Percentiles rank a stretch among this genome's conserved stretches.
These are phyloP conservation scores for Myzus persicae DNA, from an alignment of 1,140 invertebrate genomes.

Conservation along the genomic window DNA sequence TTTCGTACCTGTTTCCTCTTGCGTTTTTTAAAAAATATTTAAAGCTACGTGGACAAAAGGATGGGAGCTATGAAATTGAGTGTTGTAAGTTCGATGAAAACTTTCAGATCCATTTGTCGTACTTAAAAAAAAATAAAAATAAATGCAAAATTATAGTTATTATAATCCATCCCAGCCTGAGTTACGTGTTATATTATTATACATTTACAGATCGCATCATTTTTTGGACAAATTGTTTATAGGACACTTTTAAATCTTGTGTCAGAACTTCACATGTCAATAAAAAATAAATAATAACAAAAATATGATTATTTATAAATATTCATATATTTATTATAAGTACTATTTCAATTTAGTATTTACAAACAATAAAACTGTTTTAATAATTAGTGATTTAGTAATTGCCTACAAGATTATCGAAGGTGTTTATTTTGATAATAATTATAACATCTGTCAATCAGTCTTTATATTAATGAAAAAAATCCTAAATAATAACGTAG, in stretches of 20 bases:
- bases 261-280: neutral
- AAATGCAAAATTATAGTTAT: too few relatives aligned
- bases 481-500: neutral
- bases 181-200: too few relatives aligned
- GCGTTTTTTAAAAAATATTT: too few relatives aligned
- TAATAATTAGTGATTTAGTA: conserved; percentile 1
- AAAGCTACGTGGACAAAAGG: too few relatives aligned
- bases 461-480: neutral
- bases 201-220: too few relatives aligned
- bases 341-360: conserved; percentile 3
- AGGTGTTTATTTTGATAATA: neutral
- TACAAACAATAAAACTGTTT: conserved; percentile 30
- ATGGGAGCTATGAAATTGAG: too few relatives aligned
- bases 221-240: too few relatives aligned
- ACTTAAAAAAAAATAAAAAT: too few relatives aligned
- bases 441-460: neutral
- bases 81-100: too few relatives aligned
- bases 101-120: too few relatives aligned
- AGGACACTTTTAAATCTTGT: neutral
- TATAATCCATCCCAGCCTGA: too few relatives aligned
- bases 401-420: neutral
- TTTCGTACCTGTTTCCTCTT: too few relatives aligned
- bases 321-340: conserved; percentile 18
- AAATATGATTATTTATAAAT: neutral
- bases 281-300: neutral